Evolutionary conservation across 2,888 invertebrate genomes (phyloP), one percentile per base, ranked within the genome.

Genomic region (Euclidia mi): DNA sequence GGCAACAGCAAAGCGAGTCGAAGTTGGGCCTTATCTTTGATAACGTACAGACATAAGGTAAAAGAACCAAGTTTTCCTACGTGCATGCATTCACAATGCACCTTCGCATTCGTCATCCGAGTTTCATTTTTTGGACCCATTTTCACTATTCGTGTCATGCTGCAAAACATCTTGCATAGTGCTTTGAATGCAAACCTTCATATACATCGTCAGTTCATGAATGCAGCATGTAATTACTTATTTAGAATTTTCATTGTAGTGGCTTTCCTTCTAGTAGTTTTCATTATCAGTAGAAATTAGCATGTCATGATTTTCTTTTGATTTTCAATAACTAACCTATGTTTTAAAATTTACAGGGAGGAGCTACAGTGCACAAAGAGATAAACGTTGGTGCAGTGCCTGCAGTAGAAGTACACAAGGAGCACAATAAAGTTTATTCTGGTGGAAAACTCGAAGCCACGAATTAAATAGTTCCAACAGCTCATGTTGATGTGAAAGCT

Each of bases 391-490:
- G 68, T 3, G 65, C 76, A 0, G 57, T 69, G 10, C 82, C 84
- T 17, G 53, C 68, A 6, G 68, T 78, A 55, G 67, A 71, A 49
- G 45, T 70, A 74, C 78, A 61, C 61, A 48, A 12, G 48, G 56
- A 2, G n/a, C 51, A 78, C 14, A 85, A 85, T 41, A 80, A 85
- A 59, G 66, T 83, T 29, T 79, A 88, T 28, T 79, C 76, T 35
- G 85, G 86, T 71, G 72, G 84, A 2, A 85, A 88, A 48, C 65
- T 84, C 14, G 86, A 88, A 15, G 59, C 81, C 20, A 71, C 74
- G 7, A 90, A 91, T 71, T 91, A 90, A 79, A 71, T 90, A 17
- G 75, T 81, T 35, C 81, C 85, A 28, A 69, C 51, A 45, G 51
- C 71, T 28, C 73, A 79, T 29, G 57, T 82, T 17, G 75, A 78